phyloP scores from a whole-genome alignment of 2,797 vertebrate genomes.

The Crossoptilon crossoptilon region DNA sequence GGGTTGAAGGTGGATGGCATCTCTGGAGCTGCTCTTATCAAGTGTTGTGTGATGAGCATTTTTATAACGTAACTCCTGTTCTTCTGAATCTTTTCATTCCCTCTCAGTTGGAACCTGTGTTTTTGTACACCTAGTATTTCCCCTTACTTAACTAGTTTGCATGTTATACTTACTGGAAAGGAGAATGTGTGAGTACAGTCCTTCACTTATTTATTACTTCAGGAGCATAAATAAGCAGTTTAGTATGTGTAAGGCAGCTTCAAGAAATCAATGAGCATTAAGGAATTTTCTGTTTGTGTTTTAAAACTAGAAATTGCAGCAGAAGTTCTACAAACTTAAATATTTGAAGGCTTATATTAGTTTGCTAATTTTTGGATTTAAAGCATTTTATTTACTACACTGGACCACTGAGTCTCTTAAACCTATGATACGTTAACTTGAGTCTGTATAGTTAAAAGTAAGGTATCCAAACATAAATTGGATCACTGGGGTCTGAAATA shows the following conservation, averaged over 20 bases:
- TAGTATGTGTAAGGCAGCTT: not conserved
- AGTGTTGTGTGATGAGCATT: not conserved
- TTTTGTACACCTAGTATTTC: not conserved
- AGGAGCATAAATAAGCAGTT: not conserved
- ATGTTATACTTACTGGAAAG: not conserved
- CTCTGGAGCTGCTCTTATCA: not conserved
- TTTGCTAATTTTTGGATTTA: not conserved
- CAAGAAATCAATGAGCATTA: not conserved
- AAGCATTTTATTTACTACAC: not conserved
- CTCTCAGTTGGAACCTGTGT: not conserved
- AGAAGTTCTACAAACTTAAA: not conserved
- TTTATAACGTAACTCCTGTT: not conserved
- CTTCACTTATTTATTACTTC: not conserved
- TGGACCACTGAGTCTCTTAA: not conserved
- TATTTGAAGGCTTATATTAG: constrained; percentile 27
- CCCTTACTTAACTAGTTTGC: not conserved
- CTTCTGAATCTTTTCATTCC: not conserved
- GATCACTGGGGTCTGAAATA: not conserved
- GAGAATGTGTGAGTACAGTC: not conserved
- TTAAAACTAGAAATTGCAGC: not conserved
- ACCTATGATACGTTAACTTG: not conserved
- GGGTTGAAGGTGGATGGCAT: not conserved
- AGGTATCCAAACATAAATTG: not conserved
- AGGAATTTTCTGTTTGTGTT: not conserved
- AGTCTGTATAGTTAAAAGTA: not conserved